Evolutionary conservation across 2,797 vertebrate species (phyloP).

Genomic region (Lepus oiostolus): DNA sequence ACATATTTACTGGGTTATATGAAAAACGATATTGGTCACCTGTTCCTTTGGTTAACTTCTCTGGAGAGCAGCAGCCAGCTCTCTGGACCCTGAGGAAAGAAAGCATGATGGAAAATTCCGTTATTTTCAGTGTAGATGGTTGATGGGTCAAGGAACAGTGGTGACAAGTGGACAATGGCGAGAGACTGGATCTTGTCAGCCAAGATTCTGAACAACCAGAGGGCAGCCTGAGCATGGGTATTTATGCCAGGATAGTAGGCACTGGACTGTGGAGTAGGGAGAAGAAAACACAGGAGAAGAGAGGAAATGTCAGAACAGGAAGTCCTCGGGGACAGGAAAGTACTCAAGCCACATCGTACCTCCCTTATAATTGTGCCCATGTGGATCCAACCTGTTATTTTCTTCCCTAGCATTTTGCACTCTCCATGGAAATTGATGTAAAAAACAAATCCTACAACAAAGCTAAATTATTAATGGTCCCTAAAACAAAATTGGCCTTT

Average conservation of each 20-base stretch:
- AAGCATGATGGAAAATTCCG: background rate
- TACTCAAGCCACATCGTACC: background rate
- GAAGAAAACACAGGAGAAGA: background rate
- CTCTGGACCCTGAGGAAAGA: background rate
- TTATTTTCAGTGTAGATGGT: background rate
- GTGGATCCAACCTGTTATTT: background rate
- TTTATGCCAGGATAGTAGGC: background rate
- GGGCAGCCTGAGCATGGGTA: background rate
- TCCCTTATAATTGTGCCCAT: background rate
- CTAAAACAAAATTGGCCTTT: constrained; percentile 17
- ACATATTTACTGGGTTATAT: background rate
- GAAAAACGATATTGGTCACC: background rate
- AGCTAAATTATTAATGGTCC: constrained; percentile 24
- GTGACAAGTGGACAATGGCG: background rate
- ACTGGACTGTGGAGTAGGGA: background rate
- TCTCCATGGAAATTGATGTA: constrained; percentile 22
- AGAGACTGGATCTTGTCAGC: background rate
- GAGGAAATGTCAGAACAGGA: background rate
- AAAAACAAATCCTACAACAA: constrained; percentile 10
- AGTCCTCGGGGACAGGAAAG: background rate
- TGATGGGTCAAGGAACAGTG: background rate
- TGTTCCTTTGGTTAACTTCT: background rate
- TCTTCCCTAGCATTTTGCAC: background rate
- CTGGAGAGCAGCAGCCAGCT: background rate
- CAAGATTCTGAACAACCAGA: background rate